A percentile compares a stretch with the other conserved stretches of the same genome.
phyloP scores from a whole-genome alignment of 2,113 vertebrate genomes.

The Carlito syrichta region DNA sequence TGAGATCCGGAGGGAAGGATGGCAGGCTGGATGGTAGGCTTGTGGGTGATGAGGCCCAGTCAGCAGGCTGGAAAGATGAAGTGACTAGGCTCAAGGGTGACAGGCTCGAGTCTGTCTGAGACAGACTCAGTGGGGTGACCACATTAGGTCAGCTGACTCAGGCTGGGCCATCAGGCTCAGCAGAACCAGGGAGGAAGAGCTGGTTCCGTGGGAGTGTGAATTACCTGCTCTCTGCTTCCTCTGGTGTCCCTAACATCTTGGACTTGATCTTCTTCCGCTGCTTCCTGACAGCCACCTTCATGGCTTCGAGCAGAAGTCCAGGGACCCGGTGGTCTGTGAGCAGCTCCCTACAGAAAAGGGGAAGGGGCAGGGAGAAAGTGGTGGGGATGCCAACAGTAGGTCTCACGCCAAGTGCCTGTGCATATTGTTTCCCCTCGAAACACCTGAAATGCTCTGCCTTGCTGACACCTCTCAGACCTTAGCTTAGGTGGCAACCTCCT shows the following conservation, averaged over 20 bases:
- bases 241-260: slow-evolving; percentile 93
- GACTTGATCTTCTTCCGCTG: slow-evolving; percentile 93
- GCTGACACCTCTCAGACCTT: not conserved
- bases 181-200: not conserved
- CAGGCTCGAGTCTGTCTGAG: not conserved
- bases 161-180: not conserved
- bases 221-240: slow-evolving; percentile 89
- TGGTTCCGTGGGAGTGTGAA: not conserved
- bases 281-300: slow-evolving; percentile 90
- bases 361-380: not conserved
- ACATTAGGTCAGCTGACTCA: no score
- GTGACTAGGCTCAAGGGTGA: not conserved
- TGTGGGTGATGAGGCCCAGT: no score
- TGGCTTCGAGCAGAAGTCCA: slow-evolving; percentile 88
- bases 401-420: not conserved
- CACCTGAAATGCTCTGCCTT: not conserved
- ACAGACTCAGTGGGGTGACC: not conserved
- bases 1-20: not conserved
- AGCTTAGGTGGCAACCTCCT: not conserved
- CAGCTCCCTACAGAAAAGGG: slow-evolving; percentile 87
- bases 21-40: not conserved
- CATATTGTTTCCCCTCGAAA: not conserved
- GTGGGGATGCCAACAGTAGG: not conserved
- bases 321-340: slow-evolving; percentile 91
- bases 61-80: not conserved